Evolutionary conservation across 2,888 invertebrate genomes (phyloP).

Genomic region (Dasysyrphus tricinctus): DNA sequence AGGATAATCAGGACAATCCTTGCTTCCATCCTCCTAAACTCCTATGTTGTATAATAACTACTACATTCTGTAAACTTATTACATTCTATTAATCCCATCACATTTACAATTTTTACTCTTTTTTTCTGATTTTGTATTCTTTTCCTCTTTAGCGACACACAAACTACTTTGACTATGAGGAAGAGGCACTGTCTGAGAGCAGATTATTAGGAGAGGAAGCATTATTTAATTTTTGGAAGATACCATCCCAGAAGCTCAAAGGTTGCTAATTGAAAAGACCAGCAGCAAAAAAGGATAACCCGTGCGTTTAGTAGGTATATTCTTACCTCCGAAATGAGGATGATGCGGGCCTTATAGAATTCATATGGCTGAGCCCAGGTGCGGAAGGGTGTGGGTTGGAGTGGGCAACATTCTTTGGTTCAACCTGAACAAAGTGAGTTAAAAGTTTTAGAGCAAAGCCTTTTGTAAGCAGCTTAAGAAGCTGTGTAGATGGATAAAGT

Average conservation of each 20-base stretch:
- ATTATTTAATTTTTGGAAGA: constrained; percentile 69
- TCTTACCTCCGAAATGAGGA: not conserved
- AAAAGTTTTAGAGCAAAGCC: constrained; percentile 67
- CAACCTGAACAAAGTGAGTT: constrained; percentile 52
- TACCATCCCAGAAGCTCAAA: constrained; percentile 37
- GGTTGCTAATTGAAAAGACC: constrained; percentile 60
- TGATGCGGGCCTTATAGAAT: constrained; percentile 42
- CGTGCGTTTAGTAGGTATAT: constrained; percentile 4
- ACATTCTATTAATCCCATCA: constrained; percentile 67
- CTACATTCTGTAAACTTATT: constrained; percentile 59
- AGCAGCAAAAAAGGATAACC: constrained; percentile 22
- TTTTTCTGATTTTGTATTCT: not conserved
- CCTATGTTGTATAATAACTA: constrained; percentile 25
- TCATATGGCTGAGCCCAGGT: not conserved
- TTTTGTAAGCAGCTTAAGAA: constrained; percentile 72
- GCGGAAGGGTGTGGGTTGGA: not conserved
- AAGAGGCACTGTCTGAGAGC: constrained; percentile 8
- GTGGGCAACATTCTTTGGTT: constrained; percentile 40
- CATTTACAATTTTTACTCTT: constrained; percentile 41
- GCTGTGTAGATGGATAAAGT: constrained; percentile 58
- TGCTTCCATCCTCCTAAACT: not conserved
- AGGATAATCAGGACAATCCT: constrained; percentile 67
- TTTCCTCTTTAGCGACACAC: not conserved
- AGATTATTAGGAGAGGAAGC: constrained; percentile 55
- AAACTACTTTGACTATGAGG: not conserved